Conservation (phyloP, 2,888 invertebrate species). For the Pyralis farinalis region DNA sequence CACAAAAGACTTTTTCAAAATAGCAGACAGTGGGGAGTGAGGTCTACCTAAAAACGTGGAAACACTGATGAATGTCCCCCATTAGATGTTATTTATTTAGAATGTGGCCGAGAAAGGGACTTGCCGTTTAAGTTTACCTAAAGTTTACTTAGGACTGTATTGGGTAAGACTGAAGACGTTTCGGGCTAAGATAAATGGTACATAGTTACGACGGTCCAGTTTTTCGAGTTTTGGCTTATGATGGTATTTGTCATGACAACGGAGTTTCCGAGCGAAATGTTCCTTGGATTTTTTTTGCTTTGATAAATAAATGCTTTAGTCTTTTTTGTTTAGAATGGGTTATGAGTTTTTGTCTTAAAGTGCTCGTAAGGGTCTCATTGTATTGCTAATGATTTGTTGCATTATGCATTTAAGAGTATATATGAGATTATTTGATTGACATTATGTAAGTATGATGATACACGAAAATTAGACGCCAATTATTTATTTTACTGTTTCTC, state of each 20-base stretch:
- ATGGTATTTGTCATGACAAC: constrained; percentile 60
- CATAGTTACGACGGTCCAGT: constrained; percentile 72
- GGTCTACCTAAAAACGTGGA: constrained; percentile 77
- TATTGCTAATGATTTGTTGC: too few species aligned
- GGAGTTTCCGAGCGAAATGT: background rate
- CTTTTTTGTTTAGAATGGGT: background rate
- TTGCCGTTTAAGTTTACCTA: constrained; percentile 72
- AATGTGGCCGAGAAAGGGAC: constrained; percentile 78
- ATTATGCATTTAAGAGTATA: too few species aligned
- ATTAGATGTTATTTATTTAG: constrained; percentile 83
- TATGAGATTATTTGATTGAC: too few species aligned
- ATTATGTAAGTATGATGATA: too few species aligned
- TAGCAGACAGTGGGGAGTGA: constrained; percentile 70
- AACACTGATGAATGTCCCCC: constrained; percentile 81
- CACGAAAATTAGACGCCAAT: too few species aligned
- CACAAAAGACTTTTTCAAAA: constrained; percentile 54
- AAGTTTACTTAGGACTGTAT: constrained; percentile 80
- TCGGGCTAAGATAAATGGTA: constrained; percentile 63
- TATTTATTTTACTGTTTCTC: too few species aligned
- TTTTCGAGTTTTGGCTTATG: constrained; percentile 69
- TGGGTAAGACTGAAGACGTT: constrained; percentile 76
- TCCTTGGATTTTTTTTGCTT: background rate
- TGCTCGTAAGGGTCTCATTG: too few species aligned
- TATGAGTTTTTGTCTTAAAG: background rate
- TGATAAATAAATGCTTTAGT: constrained; percentile 8